Evolutionary conservation across 1,140 invertebrate species (phyloP), one percentile per base, ranked within the genome.

Genomic region (Sitophilus oryzae): DNA sequence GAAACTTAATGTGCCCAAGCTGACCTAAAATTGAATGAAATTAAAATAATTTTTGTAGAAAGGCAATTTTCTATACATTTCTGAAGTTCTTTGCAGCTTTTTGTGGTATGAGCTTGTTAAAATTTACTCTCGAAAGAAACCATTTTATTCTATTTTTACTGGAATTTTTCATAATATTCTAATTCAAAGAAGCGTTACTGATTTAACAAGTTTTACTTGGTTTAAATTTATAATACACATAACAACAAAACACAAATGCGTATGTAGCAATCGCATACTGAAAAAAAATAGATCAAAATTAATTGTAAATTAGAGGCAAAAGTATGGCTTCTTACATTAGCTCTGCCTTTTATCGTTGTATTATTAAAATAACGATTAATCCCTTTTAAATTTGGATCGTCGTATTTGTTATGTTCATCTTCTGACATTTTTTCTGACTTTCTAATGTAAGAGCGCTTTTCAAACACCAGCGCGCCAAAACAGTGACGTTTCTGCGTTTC

Each of bases 371-470:
- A 56, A 22, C 47, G 38, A 10, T 18, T 16, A 18, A 56, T 1
- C 36, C 53, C 53, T 50, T 30, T 56, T 15, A 56, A 40, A 22
- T 44, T 56, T 1, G 53, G 46, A 42, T 56, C 53, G 25, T 56
- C 53, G 20, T 42, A 49, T 43, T 42, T 35, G 36, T 56, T 11
- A 3, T 25, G 23, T 21, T 37, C 52, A 14, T 49, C 53, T 6
- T 22, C 41, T 49, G 47, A 49, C 47, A 56, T 49, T 43, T 55
- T 53, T n/a, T n/a, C n/a, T n/a, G n/a, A n/a, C n/a, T n/a, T n/a
- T n/a, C n/a, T n/a, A n/a, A n/a, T n/a, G n/a, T n/a, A n/a, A n/a
- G n/a, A n/a, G n/a, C n/a, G n/a, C n/a, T n/a, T n/a, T n/a, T n/a
- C n/a, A n/a, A n/a, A n/a, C n/a, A n/a, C n/a, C n/a, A n/a, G n/a